Evolutionary conservation across 1,140 invertebrate genomes (phyloP), one percentile per base, ranked within the genome.

Genomic region (Prorops nasuta): DNA sequence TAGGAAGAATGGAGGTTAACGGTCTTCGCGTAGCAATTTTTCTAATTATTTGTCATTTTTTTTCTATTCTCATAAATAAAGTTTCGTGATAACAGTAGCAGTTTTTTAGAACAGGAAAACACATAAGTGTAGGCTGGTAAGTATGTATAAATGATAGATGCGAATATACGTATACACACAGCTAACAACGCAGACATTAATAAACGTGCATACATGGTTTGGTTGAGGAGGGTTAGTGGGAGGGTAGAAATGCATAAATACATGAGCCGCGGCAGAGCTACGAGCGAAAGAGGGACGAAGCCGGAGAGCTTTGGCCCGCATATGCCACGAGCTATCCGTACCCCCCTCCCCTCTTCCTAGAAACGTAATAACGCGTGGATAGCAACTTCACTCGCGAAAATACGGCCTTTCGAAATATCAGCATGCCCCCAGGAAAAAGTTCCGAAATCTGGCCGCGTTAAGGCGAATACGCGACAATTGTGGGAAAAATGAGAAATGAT

Each of bases 181-280:
- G n/a, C n/a, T n/a, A n/a, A n/a, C n/a, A n/a, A n/a, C n/a, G n/a
- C n/a, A n/a, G n/a, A n/a, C n/a, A n/a, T n/a, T n/a, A n/a, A n/a
- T n/a, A n/a, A n/a, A n/a, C n/a, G n/a, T 10, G 24, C 24, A 10
- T 28, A 10, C 4, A 28, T 4, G 24, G 24, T 4, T 28, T 4
- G 24, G 24, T 4, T 4, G 24, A 58, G 64, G 61, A 57, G 58
- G 48, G 58, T 34, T 31, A 14, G 48, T 54, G 60, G 58, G 47
- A 63, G 54, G 56, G 58, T 62, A 55, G 46, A 71, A 76, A 74
- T 74, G 68, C 71, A 76, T 74, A 76, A 76, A 74, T 74, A 72
- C 70, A 76, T 76, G 72, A 76, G 63, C 64, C 63, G 61, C 54
- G 49, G 44, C 45, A 60, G 60, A 63, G 45, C 59, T 58, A 21